Conservation (phyloP, 2,888 invertebrate genomes). For the Nephrocerus scutellatus region DNA sequence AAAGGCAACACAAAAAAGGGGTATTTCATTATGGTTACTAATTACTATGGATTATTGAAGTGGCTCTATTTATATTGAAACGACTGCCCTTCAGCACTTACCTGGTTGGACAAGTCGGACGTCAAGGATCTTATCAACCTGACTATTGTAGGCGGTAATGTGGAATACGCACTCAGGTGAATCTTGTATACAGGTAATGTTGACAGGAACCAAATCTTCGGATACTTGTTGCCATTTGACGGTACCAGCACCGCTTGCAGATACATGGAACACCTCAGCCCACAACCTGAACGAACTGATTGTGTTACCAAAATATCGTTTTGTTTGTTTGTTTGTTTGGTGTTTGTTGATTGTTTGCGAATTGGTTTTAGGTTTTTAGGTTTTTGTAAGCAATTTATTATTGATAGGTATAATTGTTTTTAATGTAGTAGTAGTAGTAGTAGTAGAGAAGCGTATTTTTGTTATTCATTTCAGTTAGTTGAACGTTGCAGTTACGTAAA, state of each 20-base stretch:
- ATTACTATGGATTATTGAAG: too few species aligned
- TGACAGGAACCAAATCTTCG: slow-evolving; percentile 96
- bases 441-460: too few species aligned
- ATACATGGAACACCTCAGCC: slow-evolving; percentile 98
- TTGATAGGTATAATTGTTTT: too few species aligned
- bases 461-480: too few species aligned
- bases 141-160: slow-evolving; percentile 97
- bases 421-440: too few species aligned
- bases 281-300: slow-evolving; percentile 69
- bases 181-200: slow-evolving; percentile 96
- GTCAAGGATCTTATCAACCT: slow-evolving; percentile 97
- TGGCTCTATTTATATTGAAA: too few species aligned
- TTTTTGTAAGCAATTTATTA: too few species aligned
- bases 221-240: slow-evolving; percentile 98
- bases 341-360: slow-evolving; percentile 19
- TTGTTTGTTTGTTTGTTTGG: slow-evolving; percentile 18
- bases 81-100: slow-evolving; percentile 44
- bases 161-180: slow-evolving; percentile 95
- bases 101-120: slow-evolving; percentile 95
- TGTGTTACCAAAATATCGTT: too few species aligned
- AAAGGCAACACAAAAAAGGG: slow-evolving; percentile 1
- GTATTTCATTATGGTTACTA: too few species aligned
- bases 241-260: slow-evolving; percentile 83
- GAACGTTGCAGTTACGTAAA: too few species aligned
- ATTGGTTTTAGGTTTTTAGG: slow-evolving; percentile 23